Percentiles rank a stretch among this genome's conserved stretches.
phyloP scores from a whole-genome alignment of 2,113 vertebrate genomes.

The Upupa epops region DNA sequence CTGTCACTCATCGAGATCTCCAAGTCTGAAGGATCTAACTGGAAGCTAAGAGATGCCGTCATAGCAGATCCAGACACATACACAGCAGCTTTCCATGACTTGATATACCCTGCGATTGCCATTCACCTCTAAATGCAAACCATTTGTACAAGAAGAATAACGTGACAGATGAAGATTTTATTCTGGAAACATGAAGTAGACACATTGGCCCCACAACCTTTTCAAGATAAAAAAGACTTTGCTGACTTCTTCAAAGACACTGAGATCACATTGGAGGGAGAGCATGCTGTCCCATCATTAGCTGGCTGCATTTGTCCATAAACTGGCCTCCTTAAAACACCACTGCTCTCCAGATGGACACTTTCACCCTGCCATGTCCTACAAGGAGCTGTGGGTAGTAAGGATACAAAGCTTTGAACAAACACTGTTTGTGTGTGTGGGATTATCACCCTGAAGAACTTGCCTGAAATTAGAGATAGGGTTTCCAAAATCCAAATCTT shows the following conservation, averaged over 20 bases:
- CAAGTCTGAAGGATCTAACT: not conserved
- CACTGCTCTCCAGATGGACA: not conserved
- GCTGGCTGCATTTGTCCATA: not conserved
- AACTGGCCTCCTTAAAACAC: not conserved
- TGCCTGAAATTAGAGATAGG: not conserved
- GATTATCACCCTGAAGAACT: not conserved
- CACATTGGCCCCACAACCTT: not conserved
- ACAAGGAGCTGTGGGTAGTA: not conserved
- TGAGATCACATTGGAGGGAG: not conserved
- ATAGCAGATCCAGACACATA: not conserved
- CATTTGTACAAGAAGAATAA: not conserved
- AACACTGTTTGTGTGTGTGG: not conserved
- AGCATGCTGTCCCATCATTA: not conserved
- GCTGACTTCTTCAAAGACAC: not conserved
- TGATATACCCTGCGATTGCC: not conserved
- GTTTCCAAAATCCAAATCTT: not conserved
- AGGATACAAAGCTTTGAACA: not conserved
- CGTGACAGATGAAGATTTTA: not conserved
- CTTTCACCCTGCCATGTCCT: not conserved
- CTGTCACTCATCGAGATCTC: not conserved
- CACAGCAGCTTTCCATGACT: not conserved
- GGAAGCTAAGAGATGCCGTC: not conserved
- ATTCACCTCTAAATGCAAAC: not conserved
- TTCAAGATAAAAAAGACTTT: not conserved
- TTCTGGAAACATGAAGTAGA: not conserved